Evolutionary conservation across 2,888 invertebrate species (phyloP).

Genomic region (Trissonchulus latispiculum): DNA sequence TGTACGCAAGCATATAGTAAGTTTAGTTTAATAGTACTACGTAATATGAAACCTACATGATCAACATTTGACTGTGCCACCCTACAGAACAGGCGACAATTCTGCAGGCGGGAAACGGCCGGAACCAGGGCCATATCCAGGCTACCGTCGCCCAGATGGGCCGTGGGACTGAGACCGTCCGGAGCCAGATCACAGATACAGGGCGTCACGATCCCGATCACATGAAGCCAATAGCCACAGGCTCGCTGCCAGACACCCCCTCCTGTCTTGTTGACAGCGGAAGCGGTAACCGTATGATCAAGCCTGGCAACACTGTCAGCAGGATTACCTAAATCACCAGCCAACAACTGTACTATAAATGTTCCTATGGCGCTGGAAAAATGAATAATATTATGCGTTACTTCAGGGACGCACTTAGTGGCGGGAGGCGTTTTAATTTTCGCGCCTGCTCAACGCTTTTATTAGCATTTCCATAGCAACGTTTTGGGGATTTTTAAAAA

Average conservation of each 20-base stretch:
- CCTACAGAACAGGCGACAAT: background rate
- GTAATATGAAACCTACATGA: conserved; percentile 15
- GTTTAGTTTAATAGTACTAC: background rate
- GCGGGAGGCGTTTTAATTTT: too few relatives aligned
- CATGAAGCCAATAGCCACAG: conserved; percentile 31
- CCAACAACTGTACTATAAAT: too few relatives aligned
- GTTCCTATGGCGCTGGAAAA: too few relatives aligned
- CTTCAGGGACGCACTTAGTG: too few relatives aligned
- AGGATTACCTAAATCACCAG: too few relatives aligned
- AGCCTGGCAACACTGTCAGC: too few relatives aligned
- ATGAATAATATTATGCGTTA: too few relatives aligned
- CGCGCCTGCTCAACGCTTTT: too few relatives aligned
- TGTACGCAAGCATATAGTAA: background rate
- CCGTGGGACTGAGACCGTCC: conserved; percentile 64
- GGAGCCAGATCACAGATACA: conserved; percentile 65
- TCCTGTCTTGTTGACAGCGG: too few relatives aligned
- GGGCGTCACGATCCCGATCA: conserved; percentile 64
- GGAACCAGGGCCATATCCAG: conserved; percentile 64
- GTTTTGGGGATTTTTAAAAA: too few relatives aligned
- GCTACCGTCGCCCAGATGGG: conserved; percentile 68
- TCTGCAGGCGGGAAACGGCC: conserved; percentile 56
- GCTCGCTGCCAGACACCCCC: background rate
- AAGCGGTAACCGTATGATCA: too few relatives aligned
- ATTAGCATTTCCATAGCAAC: too few relatives aligned
- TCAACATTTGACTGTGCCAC: background rate